A percentile compares a stretch with the other conserved stretches of the same genome.
phyloP scores from a whole-genome alignment of 2,888 invertebrate genomes.

The Sesamia inferens region DNA sequence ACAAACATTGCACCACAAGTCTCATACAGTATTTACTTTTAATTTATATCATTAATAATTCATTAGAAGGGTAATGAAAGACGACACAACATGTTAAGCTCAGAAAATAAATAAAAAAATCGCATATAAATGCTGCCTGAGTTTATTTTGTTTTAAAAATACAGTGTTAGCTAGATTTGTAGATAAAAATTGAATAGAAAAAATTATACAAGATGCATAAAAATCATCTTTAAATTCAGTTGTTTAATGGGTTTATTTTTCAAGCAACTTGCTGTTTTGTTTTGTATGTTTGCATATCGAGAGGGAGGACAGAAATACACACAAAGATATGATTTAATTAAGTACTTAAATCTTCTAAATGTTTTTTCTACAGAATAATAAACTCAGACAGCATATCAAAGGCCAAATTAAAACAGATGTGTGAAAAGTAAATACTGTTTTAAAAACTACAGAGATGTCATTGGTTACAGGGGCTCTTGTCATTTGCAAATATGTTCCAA shows the following conservation, averaged over 20 bases:
- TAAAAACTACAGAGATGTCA: slow-evolving; percentile 82
- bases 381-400: slow-evolving; percentile 73
- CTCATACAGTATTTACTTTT: slow-evolving; percentile 89
- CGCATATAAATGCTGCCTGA: slow-evolving; percentile 67
- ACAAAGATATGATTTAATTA: background rate
- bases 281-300: background rate
- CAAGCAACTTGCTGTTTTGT: background rate
- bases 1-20: slow-evolving; percentile 88
- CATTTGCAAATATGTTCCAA: slow-evolving; percentile 81
- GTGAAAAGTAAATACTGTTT: slow-evolving; percentile 88
- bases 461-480: slow-evolving; percentile 76
- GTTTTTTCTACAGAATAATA: slow-evolving; percentile 5
- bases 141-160: slow-evolving; percentile 37
- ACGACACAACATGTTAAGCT: slow-evolving; percentile 69
- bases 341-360: background rate
- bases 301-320: background rate
- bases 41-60: slow-evolving; percentile 47
- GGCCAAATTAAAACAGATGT: slow-evolving; percentile 73
- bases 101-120: slow-evolving; percentile 60
- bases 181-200: background rate
- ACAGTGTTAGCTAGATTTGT: background rate
- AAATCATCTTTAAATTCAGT: background rate
- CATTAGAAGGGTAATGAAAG: slow-evolving; percentile 55
- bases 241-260: background rate
- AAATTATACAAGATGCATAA: background rate